Evolutionary conservation across 2,888 invertebrate genomes (phyloP), one percentile per base, ranked within the genome.

Genomic region (Sinelater perroti): DNA sequence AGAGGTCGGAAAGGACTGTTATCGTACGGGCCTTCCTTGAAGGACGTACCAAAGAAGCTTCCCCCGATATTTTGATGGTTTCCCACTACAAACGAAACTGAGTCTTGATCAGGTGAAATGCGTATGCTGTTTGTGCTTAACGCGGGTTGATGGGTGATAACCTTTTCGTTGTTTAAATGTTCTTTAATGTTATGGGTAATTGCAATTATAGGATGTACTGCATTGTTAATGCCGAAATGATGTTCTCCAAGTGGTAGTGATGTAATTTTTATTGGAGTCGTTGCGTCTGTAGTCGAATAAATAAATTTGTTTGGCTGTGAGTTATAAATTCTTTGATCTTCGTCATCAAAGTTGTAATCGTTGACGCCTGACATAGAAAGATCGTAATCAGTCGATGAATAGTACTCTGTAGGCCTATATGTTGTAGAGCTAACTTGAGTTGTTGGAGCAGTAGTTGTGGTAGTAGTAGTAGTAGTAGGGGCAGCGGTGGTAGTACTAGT

Each of bases 121-220:
- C 84, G 82, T 18, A 87, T 82, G 57, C 85, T 87, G 62, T 84
- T 87, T n/a, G 84, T 83, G 64, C 84, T 84, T 3, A 85, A 83
- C 53, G 76, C 77, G 45, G 78, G 77, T 67, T 78, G 71, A 1
- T 78, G 69, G 35, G 59, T 60, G 7, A 64, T 36, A 5, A 78
- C 77, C 60, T 73, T 77, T 65, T 79, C 78, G 45, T 72, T 71
- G 52, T 75, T 77, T 13, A 78, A 66, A 66, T 78, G 74, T 58
- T 78, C 77, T 44, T 75, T 69, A 28, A 79, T 63, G 61, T 78
- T 76, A 58, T 76, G 76, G 2, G 75, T 76, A 2, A 78, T 72
- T 4, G 77, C 74, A 38, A 78, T 76, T 21, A 77, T 76, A 2
- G 77, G 75, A 18, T 71, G 71, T 8, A 61, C 63, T 24, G 70